phyloP scores from a whole-genome alignment of 2,113 vertebrate species.

The Aix galericulata region DNA sequence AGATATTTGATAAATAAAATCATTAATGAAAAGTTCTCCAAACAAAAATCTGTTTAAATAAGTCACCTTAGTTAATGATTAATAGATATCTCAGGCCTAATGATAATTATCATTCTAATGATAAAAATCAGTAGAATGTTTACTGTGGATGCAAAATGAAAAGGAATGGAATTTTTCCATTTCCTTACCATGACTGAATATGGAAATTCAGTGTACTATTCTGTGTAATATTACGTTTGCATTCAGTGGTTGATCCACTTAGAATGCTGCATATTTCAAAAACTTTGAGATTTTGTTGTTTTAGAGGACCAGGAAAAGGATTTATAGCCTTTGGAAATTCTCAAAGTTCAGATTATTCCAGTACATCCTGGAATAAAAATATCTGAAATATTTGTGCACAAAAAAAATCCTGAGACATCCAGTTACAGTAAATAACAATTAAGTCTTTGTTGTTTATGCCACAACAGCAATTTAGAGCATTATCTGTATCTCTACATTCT shows the following conservation, averaged over 20 bases:
- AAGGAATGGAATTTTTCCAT: neutral
- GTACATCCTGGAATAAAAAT: neutral
- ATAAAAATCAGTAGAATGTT: neutral
- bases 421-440: neutral
- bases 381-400: neutral
- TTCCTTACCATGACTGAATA: neutral
- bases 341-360: neutral
- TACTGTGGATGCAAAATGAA: neutral
- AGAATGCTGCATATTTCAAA: neutral
- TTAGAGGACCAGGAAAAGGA: neutral
- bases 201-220: neutral
- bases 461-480: neutral
- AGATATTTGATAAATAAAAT: neutral
- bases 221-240: neutral
- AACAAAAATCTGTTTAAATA: neutral
- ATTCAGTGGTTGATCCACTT: neutral
- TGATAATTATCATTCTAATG: no score
- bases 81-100: neutral
- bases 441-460: neutral
- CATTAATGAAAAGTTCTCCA: neutral
- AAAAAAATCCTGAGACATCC: neutral
- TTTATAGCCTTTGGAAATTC: neutral
- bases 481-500: neutral
- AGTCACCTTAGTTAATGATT: neutral
- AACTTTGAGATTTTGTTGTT: rapidly evolving